phyloP scores from a whole-genome alignment of 2,113 vertebrate species.

The Delphinus delphis region DNA sequence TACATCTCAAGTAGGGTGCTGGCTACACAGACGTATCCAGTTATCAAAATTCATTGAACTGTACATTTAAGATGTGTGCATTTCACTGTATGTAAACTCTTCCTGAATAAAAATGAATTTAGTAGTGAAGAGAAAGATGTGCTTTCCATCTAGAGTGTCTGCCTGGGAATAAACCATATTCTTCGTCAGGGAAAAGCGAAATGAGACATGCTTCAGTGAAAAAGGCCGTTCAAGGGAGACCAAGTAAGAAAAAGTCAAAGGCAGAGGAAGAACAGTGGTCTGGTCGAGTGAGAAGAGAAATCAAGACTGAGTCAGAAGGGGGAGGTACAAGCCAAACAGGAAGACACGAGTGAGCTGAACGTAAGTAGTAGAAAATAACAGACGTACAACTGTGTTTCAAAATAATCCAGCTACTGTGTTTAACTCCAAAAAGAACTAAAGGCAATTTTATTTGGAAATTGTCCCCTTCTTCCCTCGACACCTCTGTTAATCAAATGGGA shows the following conservation, averaged over 20 bases:
- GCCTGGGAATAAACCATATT: neutral
- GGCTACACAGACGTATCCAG: too few relatives aligned
- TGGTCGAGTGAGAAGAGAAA: slow-evolving; percentile 33
- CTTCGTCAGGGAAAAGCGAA: neutral
- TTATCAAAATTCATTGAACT: neutral
- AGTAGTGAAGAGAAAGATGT: neutral
- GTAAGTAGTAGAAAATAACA: slow-evolving; percentile 44
- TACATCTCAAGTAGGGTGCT: neutral
- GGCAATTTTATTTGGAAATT: neutral
- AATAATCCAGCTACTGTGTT: neutral
- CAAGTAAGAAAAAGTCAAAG: neutral
- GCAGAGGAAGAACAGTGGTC: neutral
- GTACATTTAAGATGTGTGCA: neutral
- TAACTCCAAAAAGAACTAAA: neutral
- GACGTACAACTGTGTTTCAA: neutral
- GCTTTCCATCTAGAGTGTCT: neutral
- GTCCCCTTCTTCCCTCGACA: neutral
- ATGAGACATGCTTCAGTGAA: neutral
- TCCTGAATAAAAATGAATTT: neutral
- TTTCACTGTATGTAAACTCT: neutral
- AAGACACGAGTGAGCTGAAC: slow-evolving; percentile 14
- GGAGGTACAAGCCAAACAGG: slow-evolving; percentile 61
- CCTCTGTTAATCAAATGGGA: neutral
- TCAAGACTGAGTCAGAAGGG: slow-evolving; percentile 64
- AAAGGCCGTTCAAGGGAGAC: neutral